phyloP scores from a whole-genome alignment of 2,797 vertebrate genomes.

The Cynodonichthys magdalenae region DNA sequence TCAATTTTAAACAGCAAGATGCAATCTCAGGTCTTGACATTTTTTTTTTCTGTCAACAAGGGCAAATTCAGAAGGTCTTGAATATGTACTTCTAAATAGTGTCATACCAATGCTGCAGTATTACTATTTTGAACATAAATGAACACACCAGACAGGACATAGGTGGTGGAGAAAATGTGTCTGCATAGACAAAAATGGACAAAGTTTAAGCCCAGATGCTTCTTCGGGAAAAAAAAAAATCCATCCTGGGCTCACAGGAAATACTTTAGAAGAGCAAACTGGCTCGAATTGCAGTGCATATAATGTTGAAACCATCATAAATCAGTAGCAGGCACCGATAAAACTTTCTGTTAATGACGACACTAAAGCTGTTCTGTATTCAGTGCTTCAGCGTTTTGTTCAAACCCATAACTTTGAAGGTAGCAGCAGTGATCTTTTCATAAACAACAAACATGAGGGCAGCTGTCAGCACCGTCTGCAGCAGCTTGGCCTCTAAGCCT shows the following conservation, averaged over 20 bases:
- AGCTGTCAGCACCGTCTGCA: conserved; percentile 85
- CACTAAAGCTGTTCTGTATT: background rate
- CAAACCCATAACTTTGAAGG: conserved; percentile 83
- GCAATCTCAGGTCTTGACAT: background rate
- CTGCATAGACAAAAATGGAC: conserved; percentile 9
- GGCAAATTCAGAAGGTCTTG: background rate
- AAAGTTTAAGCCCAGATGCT: conserved; percentile 13
- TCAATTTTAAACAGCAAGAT: no score
- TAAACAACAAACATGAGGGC: conserved; percentile 87
- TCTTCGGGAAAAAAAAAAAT: background rate
- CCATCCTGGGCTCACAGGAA: conserved; percentile 4
- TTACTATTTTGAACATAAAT: background rate
- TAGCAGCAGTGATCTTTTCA: conserved; percentile 82
- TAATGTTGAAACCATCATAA: background rate
- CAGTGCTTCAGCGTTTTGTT: conserved; percentile 75
- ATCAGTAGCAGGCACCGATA: background rate
- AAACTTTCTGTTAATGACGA: conserved; percentile 1
- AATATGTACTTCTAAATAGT: background rate
- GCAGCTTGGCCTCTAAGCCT: conserved; percentile 86
- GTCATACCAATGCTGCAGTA: background rate
- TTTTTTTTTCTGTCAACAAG: background rate
- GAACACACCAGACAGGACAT: background rate
- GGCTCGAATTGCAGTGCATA: background rate
- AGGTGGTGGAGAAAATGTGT: conserved; percentile 8
- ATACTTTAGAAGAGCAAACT: background rate